Evolutionary conservation across 2,888 invertebrate species (phyloP).

Genomic region (Matsumyia berberina): DNA sequence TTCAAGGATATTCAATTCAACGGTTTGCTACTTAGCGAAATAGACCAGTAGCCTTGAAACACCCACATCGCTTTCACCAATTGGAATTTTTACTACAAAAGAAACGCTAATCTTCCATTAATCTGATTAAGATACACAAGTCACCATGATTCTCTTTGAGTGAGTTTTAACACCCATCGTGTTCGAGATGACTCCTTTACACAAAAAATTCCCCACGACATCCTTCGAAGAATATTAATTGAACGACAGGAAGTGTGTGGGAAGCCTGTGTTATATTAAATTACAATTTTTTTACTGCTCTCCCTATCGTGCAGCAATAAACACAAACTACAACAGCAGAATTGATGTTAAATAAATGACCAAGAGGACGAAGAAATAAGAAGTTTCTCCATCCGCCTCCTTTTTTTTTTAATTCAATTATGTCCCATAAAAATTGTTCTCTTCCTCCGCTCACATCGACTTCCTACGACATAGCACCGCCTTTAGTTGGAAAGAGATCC

Average conservation of each 20-base stretch:
- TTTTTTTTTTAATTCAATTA: slow-evolving; percentile 31
- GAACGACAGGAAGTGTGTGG: background rate
- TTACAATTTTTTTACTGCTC: background rate
- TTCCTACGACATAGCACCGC: background rate
- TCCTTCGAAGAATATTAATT: background rate
- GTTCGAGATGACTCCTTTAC: background rate
- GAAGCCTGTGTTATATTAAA: slow-evolving; percentile 1
- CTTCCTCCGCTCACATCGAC: background rate
- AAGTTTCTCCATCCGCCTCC: background rate
- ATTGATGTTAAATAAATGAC: slow-evolving; percentile 19
- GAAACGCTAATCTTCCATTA: too few relatives aligned
- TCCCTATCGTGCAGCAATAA: background rate
- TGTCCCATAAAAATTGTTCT: slow-evolving; percentile 24
- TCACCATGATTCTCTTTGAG: too few relatives aligned
- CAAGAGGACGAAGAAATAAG: background rate
- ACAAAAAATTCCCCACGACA: background rate
- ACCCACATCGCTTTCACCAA: too few relatives aligned
- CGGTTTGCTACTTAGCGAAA: too few relatives aligned
- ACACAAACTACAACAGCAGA: background rate
- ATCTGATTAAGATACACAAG: too few relatives aligned
- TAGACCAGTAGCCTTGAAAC: too few relatives aligned
- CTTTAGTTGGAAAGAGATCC: background rate
- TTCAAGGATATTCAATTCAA: too few relatives aligned
- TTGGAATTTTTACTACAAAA: too few relatives aligned
- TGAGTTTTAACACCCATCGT: too few relatives aligned